These are phyloP conservation scores for Abrostola triplasia DNA, from an alignment of 2,888 invertebrate genomes.

Conservation along the genomic window DNA sequence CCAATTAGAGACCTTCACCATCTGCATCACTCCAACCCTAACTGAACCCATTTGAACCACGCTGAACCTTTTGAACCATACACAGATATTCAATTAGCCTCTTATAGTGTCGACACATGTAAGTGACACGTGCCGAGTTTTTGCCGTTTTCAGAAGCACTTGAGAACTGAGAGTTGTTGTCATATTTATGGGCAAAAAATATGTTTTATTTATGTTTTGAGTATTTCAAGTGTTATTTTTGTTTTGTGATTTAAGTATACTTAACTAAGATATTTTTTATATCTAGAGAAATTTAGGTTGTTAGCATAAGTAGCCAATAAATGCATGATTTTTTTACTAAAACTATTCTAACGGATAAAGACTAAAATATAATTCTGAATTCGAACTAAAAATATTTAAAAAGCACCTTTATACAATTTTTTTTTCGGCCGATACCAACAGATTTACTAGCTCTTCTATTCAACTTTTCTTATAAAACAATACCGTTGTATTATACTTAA, in stretches of 20 bases:
- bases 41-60: constrained; percentile 25
- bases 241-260: no score
- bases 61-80: constrained; percentile 42
- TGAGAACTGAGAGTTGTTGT: constrained; percentile 26
- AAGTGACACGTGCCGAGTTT: constrained; percentile 66
- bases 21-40: constrained; percentile 21
- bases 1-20: constrained; percentile 36
- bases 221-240: neutral
- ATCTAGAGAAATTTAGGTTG: no score
- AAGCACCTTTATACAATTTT: neutral
- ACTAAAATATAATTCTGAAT: no score
- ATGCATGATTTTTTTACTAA: no score
- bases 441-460: neutral
- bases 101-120: constrained; percentile 61
- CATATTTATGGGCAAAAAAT: constrained; percentile 45
- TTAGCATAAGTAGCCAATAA: no score
- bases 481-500: neutral
- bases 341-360: no score
- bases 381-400: neutral
- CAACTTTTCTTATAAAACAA: neutral
- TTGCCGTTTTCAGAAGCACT: constrained; percentile 51
- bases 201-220: constrained; percentile 32
- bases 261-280: no score
- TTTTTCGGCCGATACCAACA: neutral
- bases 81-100: constrained; percentile 76